Conservation (phyloP, 2,888 invertebrate genomes). For the Agriopis leucophaearia region DNA sequence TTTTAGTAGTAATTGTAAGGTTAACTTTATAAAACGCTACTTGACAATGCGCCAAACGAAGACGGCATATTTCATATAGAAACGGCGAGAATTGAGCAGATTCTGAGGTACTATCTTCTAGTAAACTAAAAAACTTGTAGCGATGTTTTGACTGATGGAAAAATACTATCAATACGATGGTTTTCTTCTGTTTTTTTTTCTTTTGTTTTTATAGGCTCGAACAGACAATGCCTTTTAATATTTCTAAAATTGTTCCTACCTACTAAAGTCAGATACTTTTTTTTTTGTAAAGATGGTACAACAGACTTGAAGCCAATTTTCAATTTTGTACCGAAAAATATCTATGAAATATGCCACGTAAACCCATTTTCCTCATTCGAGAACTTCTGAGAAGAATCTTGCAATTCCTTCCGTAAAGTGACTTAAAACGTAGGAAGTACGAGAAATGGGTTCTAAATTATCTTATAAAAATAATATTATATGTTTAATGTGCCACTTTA, state of each 20-base stretch:
- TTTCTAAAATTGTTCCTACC: too few species aligned
- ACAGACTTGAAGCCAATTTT: not conserved
- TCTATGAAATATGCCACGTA: slow-evolving; percentile 47
- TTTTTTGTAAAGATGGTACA: not conserved
- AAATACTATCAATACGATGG: too few species aligned
- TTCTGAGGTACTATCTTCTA: not conserved
- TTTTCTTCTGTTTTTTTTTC: too few species aligned
- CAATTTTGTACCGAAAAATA: slow-evolving; percentile 18
- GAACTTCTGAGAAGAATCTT: slow-evolving; percentile 2
- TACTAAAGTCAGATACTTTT: too few species aligned
- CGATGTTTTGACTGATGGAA: too few species aligned
- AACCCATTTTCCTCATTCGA: slow-evolving; percentile 12
- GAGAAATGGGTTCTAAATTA: slow-evolving; percentile 21
- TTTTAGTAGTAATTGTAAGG: slow-evolving; percentile 16
- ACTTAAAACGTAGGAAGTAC: slow-evolving; percentile 16
- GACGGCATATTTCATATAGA: slow-evolving; percentile 47
- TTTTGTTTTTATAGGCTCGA: too few species aligned
- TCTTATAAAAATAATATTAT: slow-evolving; percentile 38
- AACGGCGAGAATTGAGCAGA: not conserved
- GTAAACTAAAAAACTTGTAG: too few species aligned
- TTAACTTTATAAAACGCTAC: slow-evolving; percentile 12
- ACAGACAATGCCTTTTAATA: too few species aligned
- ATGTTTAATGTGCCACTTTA: slow-evolving; percentile 66
- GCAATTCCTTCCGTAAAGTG: slow-evolving; percentile 16
- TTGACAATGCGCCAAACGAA: slow-evolving; percentile 80